These are phyloP conservation scores for Oscarella lobularis DNA, from an alignment of 37 sponge, comb jelly and placozoan genomes.

Conservation along the genomic window DNA sequence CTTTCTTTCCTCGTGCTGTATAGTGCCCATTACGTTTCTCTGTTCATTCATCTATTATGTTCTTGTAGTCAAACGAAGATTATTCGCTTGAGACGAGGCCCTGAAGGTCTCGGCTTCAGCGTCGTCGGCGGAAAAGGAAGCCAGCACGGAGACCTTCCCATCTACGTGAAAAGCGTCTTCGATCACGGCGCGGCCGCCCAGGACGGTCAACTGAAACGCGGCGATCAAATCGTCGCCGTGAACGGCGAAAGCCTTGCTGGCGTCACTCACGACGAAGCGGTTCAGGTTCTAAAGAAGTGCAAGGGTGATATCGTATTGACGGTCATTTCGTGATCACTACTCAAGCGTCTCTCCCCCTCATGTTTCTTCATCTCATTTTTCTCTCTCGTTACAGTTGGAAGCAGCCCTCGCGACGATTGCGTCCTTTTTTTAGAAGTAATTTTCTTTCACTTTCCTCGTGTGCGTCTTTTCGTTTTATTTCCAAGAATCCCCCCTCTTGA, in stretches of 20 bases:
- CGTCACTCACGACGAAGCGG: constrained; percentile 52
- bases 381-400: too few relatives aligned
- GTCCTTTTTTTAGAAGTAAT: too few relatives aligned
- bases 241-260: constrained; percentile 50
- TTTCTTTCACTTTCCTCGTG: too few relatives aligned
- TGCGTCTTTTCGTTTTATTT: too few relatives aligned
- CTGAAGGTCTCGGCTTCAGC: constrained; percentile 59
- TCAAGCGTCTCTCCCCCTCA: too few relatives aligned
- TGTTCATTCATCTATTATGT: too few relatives aligned
- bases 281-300: constrained; percentile 35
- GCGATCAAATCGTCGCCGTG: constrained; percentile 53
- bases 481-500: too few relatives aligned
- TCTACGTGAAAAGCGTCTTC: constrained; percentile 46
- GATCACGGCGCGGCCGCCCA: constrained; percentile 49
- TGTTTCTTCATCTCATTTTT: too few relatives aligned
- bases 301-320: constrained; percentile 48
- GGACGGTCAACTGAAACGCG: constrained; percentile 29
- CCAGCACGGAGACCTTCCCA: constrained; percentile 53
- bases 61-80: constrained; percentile 22
- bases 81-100: constrained; percentile 32
- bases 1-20: too few relatives aligned
- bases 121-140: constrained; percentile 70
- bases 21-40: too few relatives aligned
- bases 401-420: too few relatives aligned
- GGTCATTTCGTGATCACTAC: too few relatives aligned